Percentiles rank a stretch among this genome's conserved stretches.
Evolutionary conservation across 2,888 invertebrate genomes (phyloP).

Genomic region (Ctenicera cuprea): DNA sequence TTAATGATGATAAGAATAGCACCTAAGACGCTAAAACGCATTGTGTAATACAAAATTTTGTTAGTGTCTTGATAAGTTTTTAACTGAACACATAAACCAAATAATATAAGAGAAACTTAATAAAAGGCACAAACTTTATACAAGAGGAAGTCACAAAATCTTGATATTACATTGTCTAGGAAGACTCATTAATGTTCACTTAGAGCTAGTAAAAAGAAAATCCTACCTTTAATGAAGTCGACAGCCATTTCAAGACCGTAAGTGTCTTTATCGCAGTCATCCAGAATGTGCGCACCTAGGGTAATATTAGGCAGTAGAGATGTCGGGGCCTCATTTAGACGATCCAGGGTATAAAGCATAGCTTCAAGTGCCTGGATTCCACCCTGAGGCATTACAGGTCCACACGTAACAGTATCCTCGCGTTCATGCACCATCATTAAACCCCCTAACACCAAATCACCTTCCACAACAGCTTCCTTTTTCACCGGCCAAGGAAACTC

Average conservation of each 20-base stretch:
- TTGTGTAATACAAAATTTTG: too few relatives aligned
- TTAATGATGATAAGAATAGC: too few relatives aligned
- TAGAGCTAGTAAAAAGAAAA: conserved; percentile 1
- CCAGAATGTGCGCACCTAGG: conserved; percentile 91
- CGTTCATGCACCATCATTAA: conserved; percentile 97
- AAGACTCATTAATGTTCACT: not conserved
- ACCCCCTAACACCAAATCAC: conserved; percentile 91
- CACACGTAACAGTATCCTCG: conserved; percentile 91
- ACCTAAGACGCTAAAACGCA: too few relatives aligned
- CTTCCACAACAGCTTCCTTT: conserved; percentile 90
- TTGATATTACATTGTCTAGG: not conserved
- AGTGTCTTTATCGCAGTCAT: conserved; percentile 97
- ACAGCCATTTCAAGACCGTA: conserved; percentile 97
- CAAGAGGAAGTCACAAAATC: too few relatives aligned
- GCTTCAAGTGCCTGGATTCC: conserved; percentile 92
- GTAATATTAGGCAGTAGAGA: conserved; percentile 86
- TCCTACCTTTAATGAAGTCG: conserved; percentile 95
- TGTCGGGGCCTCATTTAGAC: conserved; percentile 80
- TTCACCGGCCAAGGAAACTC: conserved; percentile 85
- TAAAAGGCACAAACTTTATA: too few relatives aligned
- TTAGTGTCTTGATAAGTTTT: too few relatives aligned
- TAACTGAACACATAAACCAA: too few relatives aligned
- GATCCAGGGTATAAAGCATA: conserved; percentile 93
- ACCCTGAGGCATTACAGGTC: conserved; percentile 96
- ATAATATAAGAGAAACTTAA: too few relatives aligned